Evolutionary conservation across 2,888 invertebrate species (phyloP), one percentile per base, ranked within the genome.

Genomic region (Pogonocherus hispidulus): DNA sequence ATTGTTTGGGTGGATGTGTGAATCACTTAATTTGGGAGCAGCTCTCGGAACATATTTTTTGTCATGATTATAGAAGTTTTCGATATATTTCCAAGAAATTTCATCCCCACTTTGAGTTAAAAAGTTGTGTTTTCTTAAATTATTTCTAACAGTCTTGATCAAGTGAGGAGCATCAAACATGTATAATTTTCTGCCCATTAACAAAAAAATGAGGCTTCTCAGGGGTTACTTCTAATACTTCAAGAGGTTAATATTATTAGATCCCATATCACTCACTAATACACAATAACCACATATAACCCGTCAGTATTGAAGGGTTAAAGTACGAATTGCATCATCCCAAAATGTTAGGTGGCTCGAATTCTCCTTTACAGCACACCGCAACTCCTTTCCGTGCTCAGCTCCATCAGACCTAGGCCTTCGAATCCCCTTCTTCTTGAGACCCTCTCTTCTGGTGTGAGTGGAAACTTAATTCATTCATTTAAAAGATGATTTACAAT

Each of bases 121-220:
- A 9, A 59, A 59, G 8, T 66, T 3, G 41, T 66, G 52, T 27
- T 59, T 51, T 20, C 49, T 19, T 37, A 66, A 59, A 37, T 49
- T 41, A 44, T 66, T 59, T 41, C 59, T 51, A 1, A 49, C 37
- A n/a, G 65, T 51, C 23, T 66, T 59, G 3, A 59, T 6, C 11
- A 59, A 46, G 52, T 59, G 59, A 8, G 56, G 65, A 44, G 56
- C 37, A 47, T 55, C 64, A 37, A 56, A n/a, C 8, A 56, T 56
- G 18, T 59, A 19, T n/a, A 51, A 76, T 49, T 56, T 73, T 70
- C 37, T 66, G 47, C 32, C 67, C 46, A 27, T 67, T 66, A 23
- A 67, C 22, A 66, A 47, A 63, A 73, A 77, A 75, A 47, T 59
- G 55, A 6, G 73, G 60, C 8, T 63, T 41, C 5, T 74, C 66